Evolutionary conservation across 1,140 invertebrate genomes (phyloP), one percentile per base, ranked within the genome.

Genomic region (Eumaeus atala): DNA sequence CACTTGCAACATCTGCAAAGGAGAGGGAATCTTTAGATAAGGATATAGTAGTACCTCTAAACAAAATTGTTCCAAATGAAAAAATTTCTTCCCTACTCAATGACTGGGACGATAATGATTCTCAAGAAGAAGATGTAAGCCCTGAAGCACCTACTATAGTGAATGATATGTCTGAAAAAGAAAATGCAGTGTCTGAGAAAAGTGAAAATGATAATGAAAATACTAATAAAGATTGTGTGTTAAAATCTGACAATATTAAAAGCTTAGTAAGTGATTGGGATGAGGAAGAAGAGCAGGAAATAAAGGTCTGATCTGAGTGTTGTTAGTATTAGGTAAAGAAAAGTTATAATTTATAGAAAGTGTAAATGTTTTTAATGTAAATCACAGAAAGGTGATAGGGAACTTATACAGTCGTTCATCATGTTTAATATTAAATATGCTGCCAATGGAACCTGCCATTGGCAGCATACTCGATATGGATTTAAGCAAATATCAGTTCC

Each of bases 31-130:
- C 42, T 40, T 14, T 35, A 12, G 12, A 21, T 3, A 10, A 18
- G n/a, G 10, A 28, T 42, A 18, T 35, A 35, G 50, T 54, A 47
- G 33, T 34, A 0, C 6, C 36, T 36, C 17, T 33, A 34, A 44
- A 54, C 14, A 14, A 7, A 18, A 9, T 10, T 17, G 12, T 5
- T 6, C 28, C 35, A 48, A 52, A 50, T 40, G 35, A 74, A 62
- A 87, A 88, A 67, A 83, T 88, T 52, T 80, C 84, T 21, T 81
- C 78, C 16, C 70, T 88, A 11, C 60, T 88, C 16, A 82, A 83
- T 73, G 87, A 88, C 56, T 88, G 87, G 87, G 86, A 88, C 58
- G 87, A 88, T 42, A 87, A 87, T 74, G 87, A 87, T 60, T 85
- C 84, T 10, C 84, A 86, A 61, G 79, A 80, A 51, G 77, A 59